Evolutionary conservation across 2,797 vertebrate genomes (phyloP).

Genomic region (Nyctalus aviator): DNA sequence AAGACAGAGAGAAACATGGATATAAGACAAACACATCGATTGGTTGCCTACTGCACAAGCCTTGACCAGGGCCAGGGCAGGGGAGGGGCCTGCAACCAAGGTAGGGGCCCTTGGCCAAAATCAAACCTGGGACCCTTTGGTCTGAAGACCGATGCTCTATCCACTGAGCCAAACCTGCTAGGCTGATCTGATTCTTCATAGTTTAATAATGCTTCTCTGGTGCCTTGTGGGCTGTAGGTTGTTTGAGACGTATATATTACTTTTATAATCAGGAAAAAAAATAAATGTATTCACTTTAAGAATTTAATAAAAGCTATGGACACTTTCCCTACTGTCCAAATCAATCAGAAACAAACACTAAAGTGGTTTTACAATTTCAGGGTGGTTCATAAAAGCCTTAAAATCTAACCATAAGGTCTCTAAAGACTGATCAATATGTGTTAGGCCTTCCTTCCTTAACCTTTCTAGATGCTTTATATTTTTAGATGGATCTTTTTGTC

Average conservation of each 20-base stretch:
- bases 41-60: too few species aligned
- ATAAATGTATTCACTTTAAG: background rate
- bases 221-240: background rate
- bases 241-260: slow-evolving; percentile 3
- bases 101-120: too few species aligned
- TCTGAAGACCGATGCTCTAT: too few species aligned
- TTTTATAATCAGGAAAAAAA: background rate
- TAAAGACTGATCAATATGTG: background rate
- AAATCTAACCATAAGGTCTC: background rate
- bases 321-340: background rate
- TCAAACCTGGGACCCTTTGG: too few species aligned
- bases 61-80: too few species aligned
- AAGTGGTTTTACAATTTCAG: background rate
- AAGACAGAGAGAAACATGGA: too few species aligned
- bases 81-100: too few species aligned
- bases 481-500: background rate
- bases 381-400: slow-evolving; percentile 6
- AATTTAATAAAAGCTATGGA: slow-evolving; percentile 21
- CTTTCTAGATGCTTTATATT: background rate
- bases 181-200: background rate
- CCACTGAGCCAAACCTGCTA: too few species aligned
- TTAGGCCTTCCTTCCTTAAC: background rate
- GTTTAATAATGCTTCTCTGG: slow-evolving; percentile 1
- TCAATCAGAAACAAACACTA: background rate
- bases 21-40: too few species aligned